Evolutionary conservation across 2,113 vertebrate genomes (phyloP).

Genomic region (Sarotherodon lohbergeri): DNA sequence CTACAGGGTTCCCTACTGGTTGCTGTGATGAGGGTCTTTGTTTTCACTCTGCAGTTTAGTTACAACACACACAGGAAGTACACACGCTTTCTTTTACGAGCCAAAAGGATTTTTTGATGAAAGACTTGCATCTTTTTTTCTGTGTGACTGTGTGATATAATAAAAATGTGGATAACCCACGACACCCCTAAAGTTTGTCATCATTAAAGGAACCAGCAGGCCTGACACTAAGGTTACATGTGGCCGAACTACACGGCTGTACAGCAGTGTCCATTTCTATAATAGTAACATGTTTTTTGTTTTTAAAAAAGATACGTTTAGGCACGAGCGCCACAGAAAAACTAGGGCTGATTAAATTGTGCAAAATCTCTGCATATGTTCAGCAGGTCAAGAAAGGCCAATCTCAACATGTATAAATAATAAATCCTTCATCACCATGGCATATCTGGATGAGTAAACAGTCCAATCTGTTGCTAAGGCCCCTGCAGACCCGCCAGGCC

Average conservation of each 20-base stretch:
- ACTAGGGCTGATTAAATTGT: neutral
- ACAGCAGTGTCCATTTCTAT: neutral
- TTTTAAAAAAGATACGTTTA: neutral
- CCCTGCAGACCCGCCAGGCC: conserved; percentile 55
- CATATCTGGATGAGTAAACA: conserved; percentile 61
- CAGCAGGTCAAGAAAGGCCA: neutral
- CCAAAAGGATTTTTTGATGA: neutral
- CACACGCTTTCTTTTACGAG: conserved; percentile 3
- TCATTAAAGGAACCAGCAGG: neutral
- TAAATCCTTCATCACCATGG: conserved; percentile 30
- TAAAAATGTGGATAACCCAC: neutral
- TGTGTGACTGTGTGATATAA: neutral
- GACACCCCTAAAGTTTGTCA: neutral
- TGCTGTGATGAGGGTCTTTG: conserved; percentile 40
- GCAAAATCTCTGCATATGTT: neutral
- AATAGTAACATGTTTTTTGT: neutral
- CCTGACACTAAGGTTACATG: neutral
- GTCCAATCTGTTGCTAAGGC: conserved; percentile 70
- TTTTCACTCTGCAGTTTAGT: conserved; percentile 24
- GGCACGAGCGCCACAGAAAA: neutral
- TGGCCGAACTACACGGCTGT: neutral
- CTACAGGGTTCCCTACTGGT: conserved; percentile 17
- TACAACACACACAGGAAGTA: conserved; percentile 23
- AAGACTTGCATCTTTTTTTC: neutral
- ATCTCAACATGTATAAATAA: conserved; percentile 34